phyloP scores from a whole-genome alignment of 1,140 invertebrate genomes.

The Papilio glaucus region DNA sequence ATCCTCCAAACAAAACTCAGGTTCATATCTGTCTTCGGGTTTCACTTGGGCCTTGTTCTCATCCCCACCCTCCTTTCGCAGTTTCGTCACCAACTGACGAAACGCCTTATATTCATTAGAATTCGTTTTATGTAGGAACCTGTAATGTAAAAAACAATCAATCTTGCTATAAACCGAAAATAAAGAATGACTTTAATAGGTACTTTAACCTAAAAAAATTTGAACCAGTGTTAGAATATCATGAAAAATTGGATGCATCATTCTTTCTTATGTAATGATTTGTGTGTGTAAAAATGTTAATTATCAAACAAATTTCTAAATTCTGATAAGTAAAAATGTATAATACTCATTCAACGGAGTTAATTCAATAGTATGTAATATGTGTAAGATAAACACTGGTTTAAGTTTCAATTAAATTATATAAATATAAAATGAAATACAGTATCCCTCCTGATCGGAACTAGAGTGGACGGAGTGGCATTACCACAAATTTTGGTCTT shows the following conservation, averaged over 20 bases:
- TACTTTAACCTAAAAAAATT: conserved; percentile 57
- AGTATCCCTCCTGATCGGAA: conserved; percentile 67
- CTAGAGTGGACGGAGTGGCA: conserved; percentile 70
- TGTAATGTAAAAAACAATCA: conserved; percentile 57
- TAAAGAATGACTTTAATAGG: conserved; percentile 51
- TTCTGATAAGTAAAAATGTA: too few species aligned
- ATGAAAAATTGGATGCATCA: background rate
- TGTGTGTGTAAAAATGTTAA: background rate
- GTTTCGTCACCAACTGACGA: conserved; percentile 66
- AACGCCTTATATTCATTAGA: conserved; percentile 79
- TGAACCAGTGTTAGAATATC: conserved; percentile 44
- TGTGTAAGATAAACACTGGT: conserved; percentile 6
- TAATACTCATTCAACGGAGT: too few species aligned
- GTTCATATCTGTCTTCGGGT: conserved; percentile 81
- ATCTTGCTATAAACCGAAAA: conserved; percentile 44
- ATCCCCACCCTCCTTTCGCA: conserved; percentile 53
- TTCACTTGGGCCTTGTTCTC: conserved; percentile 69
- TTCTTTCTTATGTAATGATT: background rate
- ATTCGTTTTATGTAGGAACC: conserved; percentile 79
- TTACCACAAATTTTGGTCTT: conserved; percentile 82
- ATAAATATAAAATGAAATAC: conserved; percentile 77
- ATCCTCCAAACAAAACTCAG: conserved; percentile 79
- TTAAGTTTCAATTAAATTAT: conserved; percentile 48
- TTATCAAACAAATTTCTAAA: too few species aligned
- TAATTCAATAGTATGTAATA: background rate